Evolutionary conservation across 2,797 vertebrate genomes (phyloP), one percentile per base, ranked within the genome.

Genomic region (Danio choprae): DNA sequence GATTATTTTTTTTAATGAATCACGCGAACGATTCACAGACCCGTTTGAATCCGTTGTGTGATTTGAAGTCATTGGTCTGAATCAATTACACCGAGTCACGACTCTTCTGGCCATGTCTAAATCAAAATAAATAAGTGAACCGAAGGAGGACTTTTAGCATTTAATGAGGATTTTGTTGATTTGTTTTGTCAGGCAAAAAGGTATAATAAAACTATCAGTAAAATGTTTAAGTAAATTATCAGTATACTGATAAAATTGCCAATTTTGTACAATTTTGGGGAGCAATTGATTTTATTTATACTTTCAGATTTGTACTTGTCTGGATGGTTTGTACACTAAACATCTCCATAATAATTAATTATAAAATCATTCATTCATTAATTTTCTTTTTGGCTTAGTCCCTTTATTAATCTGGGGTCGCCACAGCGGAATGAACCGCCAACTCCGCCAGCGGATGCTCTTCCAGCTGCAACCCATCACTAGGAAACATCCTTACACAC

Each of bases 1-100:
- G 48, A 69, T 18, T 69, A 29, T 69, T 69, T n/a, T 50, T 51
- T 2, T 29, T 29, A 72, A 29, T 43, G 38, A 72, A 15, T 22
- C 69, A 72, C 36, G 7, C 7, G 18, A 72, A 20, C 1, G n/a
- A 72, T 43, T 71, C 50, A 56, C 12, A 5, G 0, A 6, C 9
- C 1, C 1, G 11, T 41, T 55, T 8, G 36, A 71, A 18, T 55
- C 36, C 18, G 55, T 70, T 8, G 16, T 41, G 18, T 38, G 2
- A 12, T 51, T 55, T 20, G 29, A 20, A 40, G 15, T n/a, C 20
- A 20, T 13, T 9, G 18, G 12, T 13, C 38, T 43, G 51, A 44
- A 15, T 22, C 51, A 9, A 15, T 44, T 5, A 22, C 7, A 7
- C 5, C 3, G 18, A 43, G 51, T 58, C 40, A 4, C 15, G 12